Percentiles rank a stretch among this genome's conserved stretches.
Conservation (phyloP, 2,888 invertebrate species). For the Drosophila percnosoma region DNA sequence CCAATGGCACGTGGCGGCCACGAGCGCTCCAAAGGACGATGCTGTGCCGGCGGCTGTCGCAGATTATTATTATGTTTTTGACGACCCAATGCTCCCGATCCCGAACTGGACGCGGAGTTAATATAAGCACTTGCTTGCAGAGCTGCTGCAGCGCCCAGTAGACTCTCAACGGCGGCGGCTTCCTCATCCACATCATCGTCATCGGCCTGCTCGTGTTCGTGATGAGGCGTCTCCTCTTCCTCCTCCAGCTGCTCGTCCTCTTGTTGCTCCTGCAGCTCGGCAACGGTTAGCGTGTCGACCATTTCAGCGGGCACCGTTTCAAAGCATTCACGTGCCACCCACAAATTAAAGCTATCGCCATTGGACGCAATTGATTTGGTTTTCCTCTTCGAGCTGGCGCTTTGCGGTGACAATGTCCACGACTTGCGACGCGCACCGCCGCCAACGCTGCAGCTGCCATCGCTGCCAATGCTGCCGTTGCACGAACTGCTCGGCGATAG, state of each 20-base stretch:
- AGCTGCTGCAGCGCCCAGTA: conserved; percentile 82
- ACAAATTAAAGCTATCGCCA: conserved; percentile 80
- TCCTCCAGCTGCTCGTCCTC: conserved; percentile 54
- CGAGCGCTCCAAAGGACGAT: conserved; percentile 91
- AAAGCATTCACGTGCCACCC: conserved; percentile 84
- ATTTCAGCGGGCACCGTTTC: conserved; percentile 84
- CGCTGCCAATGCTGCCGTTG: conserved; percentile 81
- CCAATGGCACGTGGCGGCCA: conserved; percentile 88
- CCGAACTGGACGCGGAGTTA: conserved; percentile 5
- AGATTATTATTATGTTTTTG: conserved; percentile 65
- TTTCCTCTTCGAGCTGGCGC: conserved; percentile 88
- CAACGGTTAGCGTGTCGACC: conserved; percentile 70
- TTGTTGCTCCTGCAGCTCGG: conserved; percentile 62
- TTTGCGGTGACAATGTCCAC: conserved; percentile 82
- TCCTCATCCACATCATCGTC: conserved; percentile 71
- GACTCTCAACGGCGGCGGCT: conserved; percentile 79
- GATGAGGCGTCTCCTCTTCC: conserved; percentile 65
- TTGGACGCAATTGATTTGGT: conserved; percentile 84
- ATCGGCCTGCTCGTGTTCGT: conserved; percentile 38
- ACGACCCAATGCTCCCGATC: conserved; percentile 16
- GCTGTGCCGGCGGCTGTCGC: conserved; percentile 83
- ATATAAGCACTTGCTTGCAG: conserved; percentile 65
- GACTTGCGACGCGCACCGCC: conserved; percentile 82
- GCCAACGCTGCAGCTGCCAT: conserved; percentile 77
- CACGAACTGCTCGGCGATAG: conserved; percentile 81